These are phyloP conservation scores for Synergus itoensis DNA, from an alignment of 2,888 invertebrate species.

Conservation along the genomic window DNA sequence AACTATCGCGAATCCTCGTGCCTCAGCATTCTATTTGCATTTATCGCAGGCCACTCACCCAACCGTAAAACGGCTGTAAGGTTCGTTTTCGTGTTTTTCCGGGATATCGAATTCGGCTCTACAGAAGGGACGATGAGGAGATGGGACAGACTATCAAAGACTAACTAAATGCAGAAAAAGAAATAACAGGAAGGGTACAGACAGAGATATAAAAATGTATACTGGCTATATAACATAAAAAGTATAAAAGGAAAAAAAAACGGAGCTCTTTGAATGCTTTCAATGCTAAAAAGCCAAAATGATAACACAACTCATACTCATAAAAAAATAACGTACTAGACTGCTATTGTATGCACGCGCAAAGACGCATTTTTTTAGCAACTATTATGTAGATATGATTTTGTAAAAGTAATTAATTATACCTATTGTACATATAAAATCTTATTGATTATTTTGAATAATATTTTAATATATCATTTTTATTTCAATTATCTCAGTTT, in stretches of 20 bases:
- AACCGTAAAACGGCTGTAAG: constrained; percentile 10
- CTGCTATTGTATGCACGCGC: no score
- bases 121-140: background rate
- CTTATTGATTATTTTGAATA: no score
- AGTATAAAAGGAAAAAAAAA: background rate
- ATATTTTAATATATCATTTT: no score
- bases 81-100: constrained; percentile 8
- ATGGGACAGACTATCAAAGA: background rate
- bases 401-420: no score
- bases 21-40: constrained; percentile 12
- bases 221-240: background rate
- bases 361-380: no score
- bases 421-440: no score
- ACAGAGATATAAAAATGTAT: background rate
- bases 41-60: constrained; percentile 15
- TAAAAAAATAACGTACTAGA: background rate
- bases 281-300: background rate
- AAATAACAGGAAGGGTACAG: background rate
- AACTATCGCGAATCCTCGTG: background rate
- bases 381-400: no score
- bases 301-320: background rate
- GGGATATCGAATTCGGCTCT: constrained; percentile 1
- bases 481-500: no score
- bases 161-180: constrained; percentile 7
- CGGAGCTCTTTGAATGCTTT: background rate